Evolutionary conservation across 2,888 invertebrate genomes (phyloP), one percentile per base, ranked within the genome.

Genomic region (Slavum lentiscoides): DNA sequence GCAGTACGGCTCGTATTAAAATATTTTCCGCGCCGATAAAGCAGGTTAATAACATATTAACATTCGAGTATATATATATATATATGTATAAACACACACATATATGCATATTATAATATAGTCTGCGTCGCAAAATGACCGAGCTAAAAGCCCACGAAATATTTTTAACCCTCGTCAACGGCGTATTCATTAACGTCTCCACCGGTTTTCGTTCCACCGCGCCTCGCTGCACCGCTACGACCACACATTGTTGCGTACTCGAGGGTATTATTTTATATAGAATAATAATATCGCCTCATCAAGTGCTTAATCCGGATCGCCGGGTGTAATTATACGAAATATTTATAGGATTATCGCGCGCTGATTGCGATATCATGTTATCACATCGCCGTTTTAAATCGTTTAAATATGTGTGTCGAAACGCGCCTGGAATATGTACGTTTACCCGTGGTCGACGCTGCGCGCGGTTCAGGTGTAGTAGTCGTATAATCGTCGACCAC

Each of bases 141-240:
- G 58, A 49, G n/a, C n/a, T 53, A 70, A 70, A 80, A 72, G 72
- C 72, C 58, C 53, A 15, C 64, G 30, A 80, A 72, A 72, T 64
- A 80, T 80, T 64, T 80, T 70, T 55, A 70, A 80, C 80, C 80
- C 80, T 80, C 72, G 39, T 80, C 80, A 80, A 72, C 72, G 30
- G 30, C 30, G 80, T 72, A 72, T 80, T 80, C 72, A 80, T 80
- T 80, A 80, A 58, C 80, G 72, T 72, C 53, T 80, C 64, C 66
- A 59, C 75, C 23, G 67, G 75, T 75, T 59, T 67, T 43, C 23
- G 53, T 53, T 30, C 21, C 70, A 17, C 21, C 58, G 8, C 72
- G 9, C 43, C 9, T 9, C 8, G 0, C 43, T n/a, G 43, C 43
- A 43, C 7, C 30, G 30, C 30, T n/a, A 30, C 30, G 30, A 1